Evolutionary conservation across 92 coral and sea anemone genomes (phyloP).

Genomic region (Palythoa caribaeorum): DNA sequence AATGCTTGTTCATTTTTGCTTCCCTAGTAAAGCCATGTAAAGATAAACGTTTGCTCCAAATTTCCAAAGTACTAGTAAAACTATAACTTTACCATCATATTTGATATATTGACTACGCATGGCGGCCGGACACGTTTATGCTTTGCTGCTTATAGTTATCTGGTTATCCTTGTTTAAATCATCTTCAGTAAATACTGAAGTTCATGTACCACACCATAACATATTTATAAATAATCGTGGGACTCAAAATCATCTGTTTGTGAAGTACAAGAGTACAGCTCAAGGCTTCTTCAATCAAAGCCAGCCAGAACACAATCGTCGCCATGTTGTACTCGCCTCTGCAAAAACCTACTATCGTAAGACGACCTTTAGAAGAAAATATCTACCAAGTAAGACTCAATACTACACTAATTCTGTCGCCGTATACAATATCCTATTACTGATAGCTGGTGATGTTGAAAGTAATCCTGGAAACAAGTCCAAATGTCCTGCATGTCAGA

Average conservation of each 20-base stretch:
- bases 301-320: background rate
- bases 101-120: no score
- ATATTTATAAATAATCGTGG: conserved; percentile 1
- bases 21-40: no score
- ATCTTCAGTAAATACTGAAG: conserved; percentile 2
- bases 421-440: conserved; percentile 33
- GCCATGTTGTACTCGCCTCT: conserved; percentile 27
- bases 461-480: conserved; percentile 34
- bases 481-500: conserved; percentile 48
- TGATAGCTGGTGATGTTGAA: conserved; percentile 44
- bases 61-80: no score
- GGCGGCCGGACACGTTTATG: conserved; percentile 7
- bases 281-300: conserved; percentile 8
- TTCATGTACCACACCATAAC: conserved; percentile 11
- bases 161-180: background rate
- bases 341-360: conserved; percentile 8
- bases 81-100: no score
- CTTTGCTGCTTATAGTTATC: conserved; percentile 4
- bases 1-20: no score
- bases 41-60: no score
- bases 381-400: conserved; percentile 33
- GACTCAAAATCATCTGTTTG: background rate
- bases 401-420: conserved; percentile 40
- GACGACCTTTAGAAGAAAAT: conserved; percentile 16
- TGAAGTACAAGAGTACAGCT: conserved; percentile 11